Evolutionary conservation across 1,140 invertebrate genomes (phyloP).

Genomic region (Manduca sexta): DNA sequence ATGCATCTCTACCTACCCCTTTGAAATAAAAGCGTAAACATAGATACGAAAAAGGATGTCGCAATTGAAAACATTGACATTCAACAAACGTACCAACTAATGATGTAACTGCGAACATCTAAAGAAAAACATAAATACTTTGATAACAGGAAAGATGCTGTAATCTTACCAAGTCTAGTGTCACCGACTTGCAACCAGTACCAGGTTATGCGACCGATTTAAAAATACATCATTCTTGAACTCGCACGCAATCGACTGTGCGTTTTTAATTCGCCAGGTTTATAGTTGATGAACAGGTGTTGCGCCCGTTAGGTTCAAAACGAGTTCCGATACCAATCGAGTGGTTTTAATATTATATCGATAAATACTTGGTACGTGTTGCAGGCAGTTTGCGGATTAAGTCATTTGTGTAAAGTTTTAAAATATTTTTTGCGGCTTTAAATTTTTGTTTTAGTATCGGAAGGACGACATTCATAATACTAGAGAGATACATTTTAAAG

Average conservation of each 20-base stretch:
- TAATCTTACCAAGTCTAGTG: constrained; percentile 10
- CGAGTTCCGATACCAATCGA: constrained; percentile 24
- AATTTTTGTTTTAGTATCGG: too few species aligned
- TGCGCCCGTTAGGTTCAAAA: constrained; percentile 26
- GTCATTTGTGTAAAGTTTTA: too few species aligned
- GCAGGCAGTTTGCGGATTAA: too few species aligned
- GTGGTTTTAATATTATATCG: constrained; percentile 22
- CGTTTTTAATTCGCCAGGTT: constrained; percentile 10
- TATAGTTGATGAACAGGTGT: constrained; percentile 27
- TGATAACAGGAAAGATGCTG: constrained; percentile 12
- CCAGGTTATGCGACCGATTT: constrained; percentile 2
- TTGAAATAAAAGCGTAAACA: background rate
- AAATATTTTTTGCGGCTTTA: too few species aligned
- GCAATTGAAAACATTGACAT: too few species aligned
- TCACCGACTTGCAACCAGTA: constrained; percentile 8
- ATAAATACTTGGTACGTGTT: constrained; percentile 13
- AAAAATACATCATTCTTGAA: background rate
- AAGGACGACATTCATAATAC: too few species aligned
- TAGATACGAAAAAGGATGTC: too few species aligned
- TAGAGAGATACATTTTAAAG: too few species aligned
- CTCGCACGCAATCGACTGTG: too few species aligned
- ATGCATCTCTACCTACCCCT: too few species aligned
- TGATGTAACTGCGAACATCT: too few species aligned
- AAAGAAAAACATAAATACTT: background rate
- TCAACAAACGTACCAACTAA: too few species aligned